These are phyloP conservation scores for Asteroscopus sphinx DNA, from an alignment of 2,888 invertebrate genomes.

Conservation along the genomic window DNA sequence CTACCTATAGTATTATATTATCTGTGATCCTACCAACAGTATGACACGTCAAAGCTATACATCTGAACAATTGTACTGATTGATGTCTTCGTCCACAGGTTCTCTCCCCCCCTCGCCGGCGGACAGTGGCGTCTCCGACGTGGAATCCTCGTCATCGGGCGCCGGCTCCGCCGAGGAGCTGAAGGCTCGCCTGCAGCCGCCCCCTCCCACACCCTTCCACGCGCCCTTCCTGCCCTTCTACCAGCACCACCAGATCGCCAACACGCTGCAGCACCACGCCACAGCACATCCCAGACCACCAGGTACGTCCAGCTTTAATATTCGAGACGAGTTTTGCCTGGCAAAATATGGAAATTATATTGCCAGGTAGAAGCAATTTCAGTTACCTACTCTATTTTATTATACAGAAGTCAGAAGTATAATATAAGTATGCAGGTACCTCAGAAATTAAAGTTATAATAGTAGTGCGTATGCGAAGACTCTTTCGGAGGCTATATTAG, in stretches of 20 bases:
- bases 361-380: no score
- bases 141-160: conserved; percentile 97
- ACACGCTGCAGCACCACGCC: conserved; percentile 86
- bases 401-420: neutral
- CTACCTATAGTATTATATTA: no score
- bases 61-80: conserved; percentile 13
- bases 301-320: conserved; percentile 66
- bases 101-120: conserved; percentile 99
- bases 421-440: conserved; percentile 18
- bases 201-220: conserved; percentile 88
- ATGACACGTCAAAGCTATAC: neutral
- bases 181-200: conserved; percentile 96
- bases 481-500: neutral
- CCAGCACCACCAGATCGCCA: conserved; percentile 90
- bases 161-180: conserved; percentile 95
- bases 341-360: neutral
- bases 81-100: conserved; percentile 87
- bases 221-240: conserved; percentile 92
- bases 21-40: neutral
- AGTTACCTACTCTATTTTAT: neutral
- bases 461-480: no score
- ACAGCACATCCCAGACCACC: conserved; percentile 85
- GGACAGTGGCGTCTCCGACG: conserved; percentile 99
- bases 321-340: no score
- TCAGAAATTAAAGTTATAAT: neutral